Percentiles rank a stretch among this genome's conserved stretches.
Conservation (phyloP, 2,888 invertebrate genomes). For the Strigamia crassipes region DNA sequence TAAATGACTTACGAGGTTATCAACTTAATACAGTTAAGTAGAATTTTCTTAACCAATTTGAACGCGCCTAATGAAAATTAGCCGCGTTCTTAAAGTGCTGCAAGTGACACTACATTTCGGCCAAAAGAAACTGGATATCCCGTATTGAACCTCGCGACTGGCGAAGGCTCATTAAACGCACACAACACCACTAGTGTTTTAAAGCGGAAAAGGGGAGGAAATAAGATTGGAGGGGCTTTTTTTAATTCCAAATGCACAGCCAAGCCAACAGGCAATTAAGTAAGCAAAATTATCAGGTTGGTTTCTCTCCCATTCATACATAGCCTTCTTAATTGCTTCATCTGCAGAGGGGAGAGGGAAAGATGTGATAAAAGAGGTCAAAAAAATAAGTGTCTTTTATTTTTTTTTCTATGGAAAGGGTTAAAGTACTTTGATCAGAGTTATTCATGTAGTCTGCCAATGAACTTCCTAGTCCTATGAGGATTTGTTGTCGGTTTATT, state of each 20-base stretch:
- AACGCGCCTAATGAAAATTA: no score
- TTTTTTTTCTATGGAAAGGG: neutral
- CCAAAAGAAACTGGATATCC: neutral
- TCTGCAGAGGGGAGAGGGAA: neutral
- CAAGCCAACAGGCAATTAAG: conserved; percentile 19
- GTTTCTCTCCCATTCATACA: conserved; percentile 5
- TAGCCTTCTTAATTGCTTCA: conserved; percentile 24
- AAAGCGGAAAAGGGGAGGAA: conserved; percentile 1
- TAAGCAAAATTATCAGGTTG: conserved; percentile 40
- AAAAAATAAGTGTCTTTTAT: neutral
- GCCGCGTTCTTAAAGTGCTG: neutral
- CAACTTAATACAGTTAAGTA: no score
- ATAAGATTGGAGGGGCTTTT: conserved; percentile 32
- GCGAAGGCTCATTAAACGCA: conserved; percentile 12
- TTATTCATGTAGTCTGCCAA: neutral
- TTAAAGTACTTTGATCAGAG: neutral
- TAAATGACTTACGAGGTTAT: no score
- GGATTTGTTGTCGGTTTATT: neutral
- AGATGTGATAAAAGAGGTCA: neutral
- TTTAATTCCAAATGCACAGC: conserved; percentile 22
- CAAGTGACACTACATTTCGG: conserved; percentile 13
- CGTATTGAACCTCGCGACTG: conserved; percentile 8
- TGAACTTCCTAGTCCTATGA: neutral
- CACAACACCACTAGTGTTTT: conserved; percentile 20
- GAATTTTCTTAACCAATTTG: no score